Conservation (phyloP, 2,797 vertebrate genomes). For the Phoebastria nigripes region DNA sequence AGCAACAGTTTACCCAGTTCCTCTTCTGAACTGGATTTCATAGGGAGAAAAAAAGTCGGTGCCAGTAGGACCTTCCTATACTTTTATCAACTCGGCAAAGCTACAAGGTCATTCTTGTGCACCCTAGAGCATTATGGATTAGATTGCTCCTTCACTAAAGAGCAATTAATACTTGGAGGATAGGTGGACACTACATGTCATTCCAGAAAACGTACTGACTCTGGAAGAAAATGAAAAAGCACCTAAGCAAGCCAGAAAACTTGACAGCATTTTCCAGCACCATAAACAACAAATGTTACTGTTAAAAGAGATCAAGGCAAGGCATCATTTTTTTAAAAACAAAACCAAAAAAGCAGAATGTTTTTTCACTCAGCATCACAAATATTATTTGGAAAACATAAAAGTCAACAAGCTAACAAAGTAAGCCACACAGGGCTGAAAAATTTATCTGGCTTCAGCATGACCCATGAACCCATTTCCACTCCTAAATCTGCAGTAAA, state of each 20-base stretch:
- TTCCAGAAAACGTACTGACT: not conserved
- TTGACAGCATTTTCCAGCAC: not conserved
- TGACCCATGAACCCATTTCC: not conserved
- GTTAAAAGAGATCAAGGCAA: slow-evolving; percentile 12
- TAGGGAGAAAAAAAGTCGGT: not conserved
- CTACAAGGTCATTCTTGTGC: not conserved
- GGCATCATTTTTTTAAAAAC: not conserved
- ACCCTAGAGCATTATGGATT: not conserved
- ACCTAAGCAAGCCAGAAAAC: not conserved
- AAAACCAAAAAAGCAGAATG: not conserved
- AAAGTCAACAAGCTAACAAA: slow-evolving; percentile 21
- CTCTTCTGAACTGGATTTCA: not conserved
- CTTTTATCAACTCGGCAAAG: not conserved
- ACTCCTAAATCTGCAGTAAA: not conserved
- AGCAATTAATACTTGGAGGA: not conserved
- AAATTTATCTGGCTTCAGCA: not conserved
- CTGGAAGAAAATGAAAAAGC: not conserved
- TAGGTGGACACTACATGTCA: not conserved
- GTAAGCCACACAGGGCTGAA: not conserved
- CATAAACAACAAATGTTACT: not conserved
- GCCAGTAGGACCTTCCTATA: not conserved
- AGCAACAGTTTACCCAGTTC: not conserved
- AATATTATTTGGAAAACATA: not conserved
- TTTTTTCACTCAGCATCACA: not conserved
- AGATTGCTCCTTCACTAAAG: not conserved